Conservation (phyloP, 2,113 vertebrate species). For the Sigmodon hispidus region DNA sequence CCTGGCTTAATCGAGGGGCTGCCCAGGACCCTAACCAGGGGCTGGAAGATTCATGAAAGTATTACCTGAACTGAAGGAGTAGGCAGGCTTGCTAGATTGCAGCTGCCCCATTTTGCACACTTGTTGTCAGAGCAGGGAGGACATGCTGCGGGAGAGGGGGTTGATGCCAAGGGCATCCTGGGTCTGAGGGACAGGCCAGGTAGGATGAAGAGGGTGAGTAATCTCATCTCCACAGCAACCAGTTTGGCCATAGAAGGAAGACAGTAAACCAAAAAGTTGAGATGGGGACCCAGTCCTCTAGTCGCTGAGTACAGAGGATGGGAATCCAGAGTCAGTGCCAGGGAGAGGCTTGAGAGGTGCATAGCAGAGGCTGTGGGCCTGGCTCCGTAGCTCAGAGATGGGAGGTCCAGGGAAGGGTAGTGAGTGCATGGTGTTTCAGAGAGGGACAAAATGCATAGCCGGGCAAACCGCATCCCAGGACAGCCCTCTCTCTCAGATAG, state of each 20-base stretch:
- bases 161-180: background rate
- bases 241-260: constrained; percentile 58
- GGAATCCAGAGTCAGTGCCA: constrained; percentile 38
- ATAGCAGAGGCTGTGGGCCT: constrained; percentile 65
- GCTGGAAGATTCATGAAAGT: constrained; percentile 59
- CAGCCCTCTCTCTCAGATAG: background rate
- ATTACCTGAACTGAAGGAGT: constrained; percentile 73
- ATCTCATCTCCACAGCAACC: constrained; percentile 66
- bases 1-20: constrained; percentile 53
- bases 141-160: constrained; percentile 36
- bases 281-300: background rate
- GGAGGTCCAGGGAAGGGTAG: background rate
- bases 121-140: constrained; percentile 45
- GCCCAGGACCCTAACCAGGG: constrained; percentile 29
- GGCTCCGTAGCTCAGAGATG: background rate
- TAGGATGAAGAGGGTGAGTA: background rate
- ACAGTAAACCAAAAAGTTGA: constrained; percentile 56
- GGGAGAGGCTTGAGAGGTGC: constrained; percentile 63
- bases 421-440: background rate
- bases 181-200: constrained; percentile 16
- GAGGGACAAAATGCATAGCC: background rate
- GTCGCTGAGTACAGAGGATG: background rate
- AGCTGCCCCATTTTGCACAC: constrained; percentile 28
- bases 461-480: background rate
- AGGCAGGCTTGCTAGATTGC: constrained; percentile 41